Evolutionary conservation across 1,140 invertebrate species (phyloP), one percentile per base, ranked within the genome.

Genomic region (Rhyzopertha dominica): DNA sequence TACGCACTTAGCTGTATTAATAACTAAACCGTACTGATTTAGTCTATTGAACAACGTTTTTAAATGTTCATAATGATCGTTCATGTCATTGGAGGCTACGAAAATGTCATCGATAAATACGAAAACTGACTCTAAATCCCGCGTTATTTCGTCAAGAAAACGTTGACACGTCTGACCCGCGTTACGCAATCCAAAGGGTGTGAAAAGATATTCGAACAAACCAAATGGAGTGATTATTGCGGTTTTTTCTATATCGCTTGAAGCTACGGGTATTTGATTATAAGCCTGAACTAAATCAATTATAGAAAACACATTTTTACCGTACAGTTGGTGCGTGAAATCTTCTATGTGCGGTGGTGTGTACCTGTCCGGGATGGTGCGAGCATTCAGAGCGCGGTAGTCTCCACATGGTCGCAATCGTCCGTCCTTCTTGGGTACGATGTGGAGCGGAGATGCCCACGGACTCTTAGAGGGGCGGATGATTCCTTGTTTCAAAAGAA

Each of bases 381-480:
- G 28, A 1, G 52, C 42, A 49, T 75, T 76, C 10, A 64, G 34
- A 5, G 2, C 23, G 4, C 69, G 49, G 43, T 73, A 78, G 39
- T 77, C 73, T 0, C 71, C 68, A 51, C 68, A 71, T 4, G 66
- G 64, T 18, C 74, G 45, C 50, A 57, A 66, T 0, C 51, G 42
- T 1, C 65, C 71, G 41, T 63, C 52, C 39, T 58, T 51, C 41
- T 74, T 74, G 5, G 45, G 48, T 1, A 65, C 64, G 30, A 76
- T 54, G 43, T 71, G 65, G 2, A 74, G 40, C 12, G 69, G 66
- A 3, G 62, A 67, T 9, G 70, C 58, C 69, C 70, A 76, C 16
- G 65, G 41, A 42, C 62, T 63, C 10, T 58, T 61, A 0, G 66
- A 69, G 1, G 51, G 63, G 4, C 62, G 48, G 16, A 60, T 56